Conservation (phyloP, 2,888 invertebrate species). For the Oligia strigilis region DNA sequence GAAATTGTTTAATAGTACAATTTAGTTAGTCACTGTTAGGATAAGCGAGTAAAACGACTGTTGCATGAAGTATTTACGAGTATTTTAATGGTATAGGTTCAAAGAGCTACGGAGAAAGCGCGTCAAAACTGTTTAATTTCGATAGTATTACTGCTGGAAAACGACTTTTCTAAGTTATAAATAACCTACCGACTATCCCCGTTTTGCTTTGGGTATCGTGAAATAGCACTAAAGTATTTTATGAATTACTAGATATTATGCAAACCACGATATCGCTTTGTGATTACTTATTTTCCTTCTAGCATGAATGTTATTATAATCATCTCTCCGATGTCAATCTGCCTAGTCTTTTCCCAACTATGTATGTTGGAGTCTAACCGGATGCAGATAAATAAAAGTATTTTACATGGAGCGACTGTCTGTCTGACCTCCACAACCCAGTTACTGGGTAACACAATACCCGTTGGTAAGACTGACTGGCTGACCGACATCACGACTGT, state of each 20-base stretch:
- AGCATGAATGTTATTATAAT: background rate
- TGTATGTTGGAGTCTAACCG: background rate
- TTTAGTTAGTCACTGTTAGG: constrained; percentile 46
- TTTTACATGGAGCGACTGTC: background rate
- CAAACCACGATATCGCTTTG: background rate
- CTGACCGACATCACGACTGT: background rate
- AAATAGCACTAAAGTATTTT: background rate
- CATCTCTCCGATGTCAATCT: background rate
- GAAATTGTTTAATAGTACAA: constrained; percentile 58
- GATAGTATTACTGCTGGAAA: constrained; percentile 20
- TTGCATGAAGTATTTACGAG: constrained; percentile 55
- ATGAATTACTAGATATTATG: background rate
- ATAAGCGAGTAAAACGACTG: constrained; percentile 38
- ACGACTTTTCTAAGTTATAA: constrained; percentile 40
- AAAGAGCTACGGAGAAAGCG: constrained; percentile 48
- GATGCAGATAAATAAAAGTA: background rate
- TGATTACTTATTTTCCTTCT: background rate
- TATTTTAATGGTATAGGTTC: constrained; percentile 45
- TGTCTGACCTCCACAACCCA: background rate
- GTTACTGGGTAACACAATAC: background rate
- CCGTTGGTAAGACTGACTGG: background rate
- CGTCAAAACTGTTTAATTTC: constrained; percentile 42
- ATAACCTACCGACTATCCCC: constrained; percentile 18
- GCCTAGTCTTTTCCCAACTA: background rate
- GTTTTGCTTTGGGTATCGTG: background rate